Base-by-base conservation (phyloP, 2,888 invertebrate genomes). In the Drosophila demipolita region DNA sequence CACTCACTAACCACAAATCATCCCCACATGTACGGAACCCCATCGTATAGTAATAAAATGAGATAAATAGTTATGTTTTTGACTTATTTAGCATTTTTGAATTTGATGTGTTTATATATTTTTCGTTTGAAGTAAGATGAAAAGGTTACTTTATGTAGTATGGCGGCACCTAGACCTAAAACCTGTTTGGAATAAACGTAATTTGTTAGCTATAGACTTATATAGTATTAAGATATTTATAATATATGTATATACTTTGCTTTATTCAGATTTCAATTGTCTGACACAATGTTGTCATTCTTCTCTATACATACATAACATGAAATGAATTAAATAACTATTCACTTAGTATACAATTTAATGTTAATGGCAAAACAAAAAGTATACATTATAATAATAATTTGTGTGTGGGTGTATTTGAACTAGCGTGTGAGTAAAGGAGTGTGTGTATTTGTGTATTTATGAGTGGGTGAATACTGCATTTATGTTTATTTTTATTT, bases 261-360 rank as follows among this genome's bases (percentile, higher is more conserved):
- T 81, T 81, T 81, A 81, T 81, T 81, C 80, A 78, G 79, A 76
- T 79, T 79, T 79, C 70, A 76, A 79, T 79, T 79, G 76, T 76
- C 79, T 79, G 79, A 73, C 66, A 79, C 79, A 79, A 79, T 79
- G 62, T 54, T 64, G 64, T 63, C 60, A 26, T 55, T 75, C 66
- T 40, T 64, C 70, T 67, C 67, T 81, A 81, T 81, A 81, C 79
- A 81, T 81, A 81, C 73, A 81, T 81, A 81, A 81, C 81, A 81
- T 79, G 71, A 81, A 81, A 72, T 79, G 81, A 81, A 81, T 81
- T 76, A 73, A 80, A 81, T 81, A 81, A 81, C 81, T 81, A 76
- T 73, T 73, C 60, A 66, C 81, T 81, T 81, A 81, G 38, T 45
- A 58, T 62, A 71, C 73, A 78, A 78, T 48, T 73, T 62, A 80